Evolutionary conservation across 2,888 invertebrate species (phyloP).

Genomic region (Ophraella communa): DNA sequence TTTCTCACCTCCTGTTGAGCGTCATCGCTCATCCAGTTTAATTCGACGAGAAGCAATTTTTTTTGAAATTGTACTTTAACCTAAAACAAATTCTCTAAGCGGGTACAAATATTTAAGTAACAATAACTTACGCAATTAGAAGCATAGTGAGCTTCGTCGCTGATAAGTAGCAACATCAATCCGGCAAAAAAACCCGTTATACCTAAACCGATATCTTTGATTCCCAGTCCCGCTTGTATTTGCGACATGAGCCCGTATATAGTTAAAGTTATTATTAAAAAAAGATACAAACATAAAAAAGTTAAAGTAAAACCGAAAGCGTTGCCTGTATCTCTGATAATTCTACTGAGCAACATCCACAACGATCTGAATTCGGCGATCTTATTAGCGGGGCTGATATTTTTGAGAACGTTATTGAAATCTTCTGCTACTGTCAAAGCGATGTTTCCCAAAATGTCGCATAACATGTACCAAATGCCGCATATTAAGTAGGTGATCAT

Average conservation of each 20-base stretch:
- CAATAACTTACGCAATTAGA: constrained; percentile 68
- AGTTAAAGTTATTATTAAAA: constrained; percentile 76
- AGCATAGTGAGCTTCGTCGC: constrained; percentile 77
- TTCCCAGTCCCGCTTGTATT: constrained; percentile 74
- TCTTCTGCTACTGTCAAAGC: constrained; percentile 73
- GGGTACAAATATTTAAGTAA: neutral
- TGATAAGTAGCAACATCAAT: constrained; percentile 72
- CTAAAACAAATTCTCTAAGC: constrained; percentile 53
- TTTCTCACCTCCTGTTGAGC: constrained; percentile 69
- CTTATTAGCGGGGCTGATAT: constrained; percentile 72
- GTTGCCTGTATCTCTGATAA: constrained; percentile 71
- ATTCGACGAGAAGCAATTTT: constrained; percentile 73
- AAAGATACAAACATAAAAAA: constrained; percentile 72
- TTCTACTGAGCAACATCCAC: constrained; percentile 74
- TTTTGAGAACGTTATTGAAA: constrained; percentile 72
- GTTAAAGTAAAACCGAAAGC: constrained; percentile 74
- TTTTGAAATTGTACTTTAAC: constrained; percentile 76
- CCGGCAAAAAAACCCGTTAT: constrained; percentile 72
- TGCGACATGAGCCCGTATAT: constrained; percentile 77
- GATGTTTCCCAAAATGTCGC: constrained; percentile 69
- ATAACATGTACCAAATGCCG: constrained; percentile 74
- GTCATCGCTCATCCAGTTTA: constrained; percentile 79
- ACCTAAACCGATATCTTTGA: constrained; percentile 74
- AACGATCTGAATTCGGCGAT: constrained; percentile 74
- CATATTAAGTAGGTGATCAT: constrained; percentile 73